These are phyloP conservation scores for Peromyscus melanophrys DNA, from an alignment of 2,797 vertebrate species.

Conservation along the genomic window DNA sequence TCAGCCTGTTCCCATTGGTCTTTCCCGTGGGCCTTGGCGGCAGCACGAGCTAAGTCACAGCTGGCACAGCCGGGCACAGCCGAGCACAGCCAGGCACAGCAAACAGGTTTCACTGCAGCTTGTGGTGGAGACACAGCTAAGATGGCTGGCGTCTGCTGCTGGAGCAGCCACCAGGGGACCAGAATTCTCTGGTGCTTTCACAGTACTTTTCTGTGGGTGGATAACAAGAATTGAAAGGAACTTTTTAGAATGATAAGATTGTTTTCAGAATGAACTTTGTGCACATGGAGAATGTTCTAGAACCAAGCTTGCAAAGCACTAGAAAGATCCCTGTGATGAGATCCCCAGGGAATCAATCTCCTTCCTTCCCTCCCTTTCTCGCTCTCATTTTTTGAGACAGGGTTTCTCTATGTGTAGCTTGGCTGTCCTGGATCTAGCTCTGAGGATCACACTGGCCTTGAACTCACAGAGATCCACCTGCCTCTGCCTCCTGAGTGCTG, in stretches of 20 bases:
- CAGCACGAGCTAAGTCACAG: neutral
- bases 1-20: accelerated
- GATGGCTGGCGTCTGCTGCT: neutral
- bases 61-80: neutral
- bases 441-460: neutral
- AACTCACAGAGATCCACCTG: neutral
- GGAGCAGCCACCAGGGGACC: neutral
- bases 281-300: slow-evolving; percentile 15
- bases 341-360: too few relatives aligned
- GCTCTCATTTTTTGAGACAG: neutral
- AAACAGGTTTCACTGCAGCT: neutral
- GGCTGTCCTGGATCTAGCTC: neutral
- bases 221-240: neutral
- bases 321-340: neutral
- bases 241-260: neutral
- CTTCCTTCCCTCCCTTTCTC: too few relatives aligned
- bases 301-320: neutral
- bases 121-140: neutral
- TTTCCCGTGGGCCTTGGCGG: neutral
- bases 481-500: neutral
- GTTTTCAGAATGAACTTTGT: neutral
- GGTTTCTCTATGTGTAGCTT: neutral
- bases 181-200: neutral
- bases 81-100: neutral
- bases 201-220: neutral